Base-by-base conservation (phyloP, 2,797 vertebrate genomes). In the Poecilia picta region DNA sequence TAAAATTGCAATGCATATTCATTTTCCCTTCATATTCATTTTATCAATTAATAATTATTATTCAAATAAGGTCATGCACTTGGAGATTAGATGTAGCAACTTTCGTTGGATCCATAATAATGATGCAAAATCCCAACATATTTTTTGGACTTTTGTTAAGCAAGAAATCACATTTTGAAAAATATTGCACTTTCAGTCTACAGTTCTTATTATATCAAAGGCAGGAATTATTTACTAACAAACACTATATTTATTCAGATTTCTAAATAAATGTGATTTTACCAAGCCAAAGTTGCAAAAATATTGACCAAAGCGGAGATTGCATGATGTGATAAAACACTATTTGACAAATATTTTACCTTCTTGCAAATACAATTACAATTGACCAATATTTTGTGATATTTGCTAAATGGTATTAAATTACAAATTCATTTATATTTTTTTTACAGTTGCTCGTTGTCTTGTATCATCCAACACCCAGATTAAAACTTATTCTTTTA, bases 401-500 rank as follows among this genome's bases (percentile, higher is more conserved):
- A 64, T 64, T 64, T 64, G 31, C 59, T 33, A 64, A 64, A 64
- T 64, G 16, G 5, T 8, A 33, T 36, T 64, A 64, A 33, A 18
- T 33, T 64, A 20, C 33, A 15, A 31, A 8, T 33, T 8, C 4
- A 3, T 64, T 33, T 13, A 1, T 8, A 8, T 8, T 31, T 55
- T 31, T 59, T 59, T 31, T n/a, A 57, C 55, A 28, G 4, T 33
- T 62, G 4, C 15, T 7, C 1, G 0, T 15, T 59, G 57, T 62
- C 28, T 3, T 31, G 5, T 62, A 33, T 62, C 13, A 5, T 11
- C 57, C n/a, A 31, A 64, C 33, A 66, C 62, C 62, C 36, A 20
- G 33, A 39, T 66, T 75, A 55, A 79, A 88, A 70, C 49, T n/a
- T 75, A 57, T 41, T 64, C 79, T 85, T 83, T 76, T 57, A 81